Conservation (phyloP, 2,113 vertebrate genomes). For the Siniperca chuatsi region DNA sequence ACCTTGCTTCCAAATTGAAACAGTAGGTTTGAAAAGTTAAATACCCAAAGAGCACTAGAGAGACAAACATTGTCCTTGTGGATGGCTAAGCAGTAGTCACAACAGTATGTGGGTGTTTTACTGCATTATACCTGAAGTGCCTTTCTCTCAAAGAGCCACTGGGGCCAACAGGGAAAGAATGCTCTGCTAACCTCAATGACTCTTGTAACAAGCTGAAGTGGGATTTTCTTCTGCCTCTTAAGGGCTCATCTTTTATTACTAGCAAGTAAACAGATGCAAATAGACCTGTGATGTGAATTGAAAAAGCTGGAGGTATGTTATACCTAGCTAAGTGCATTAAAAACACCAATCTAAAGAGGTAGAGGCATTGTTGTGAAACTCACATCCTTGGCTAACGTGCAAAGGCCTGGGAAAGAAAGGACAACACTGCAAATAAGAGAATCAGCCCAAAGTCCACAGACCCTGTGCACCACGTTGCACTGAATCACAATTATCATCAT, state of each 20-base stretch:
- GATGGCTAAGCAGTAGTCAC: conserved; percentile 15
- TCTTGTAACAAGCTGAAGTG: conserved; percentile 58
- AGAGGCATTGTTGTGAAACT: conserved; percentile 18
- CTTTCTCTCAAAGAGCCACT: conserved; percentile 37
- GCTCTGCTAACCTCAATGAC: conserved; percentile 51
- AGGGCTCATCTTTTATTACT: conserved; percentile 54
- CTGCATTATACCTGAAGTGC: conserved; percentile 60
- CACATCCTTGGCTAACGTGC: conserved; percentile 30
- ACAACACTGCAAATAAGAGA: not conserved
- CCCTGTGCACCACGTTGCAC: not conserved
- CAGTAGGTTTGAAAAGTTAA: conserved; percentile 35
- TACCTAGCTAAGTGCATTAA: conserved; percentile 45
- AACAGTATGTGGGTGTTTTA: conserved; percentile 36
- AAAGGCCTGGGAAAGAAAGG: not conserved
- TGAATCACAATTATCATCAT: not conserved
- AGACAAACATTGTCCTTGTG: conserved; percentile 8
- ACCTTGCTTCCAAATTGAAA: conserved; percentile 15
- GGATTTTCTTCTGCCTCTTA: conserved; percentile 62
- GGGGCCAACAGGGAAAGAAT: conserved; percentile 43
- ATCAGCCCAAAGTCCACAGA: conserved; percentile 3
- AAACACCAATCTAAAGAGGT: conserved; percentile 20
- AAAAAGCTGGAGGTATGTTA: conserved; percentile 32
- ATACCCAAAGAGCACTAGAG: conserved; percentile 6
- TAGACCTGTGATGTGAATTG: conserved; percentile 34
- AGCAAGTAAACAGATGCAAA: conserved; percentile 58